Conservation (phyloP, 2,888 invertebrate species). For the Melanotus villosus region DNA sequence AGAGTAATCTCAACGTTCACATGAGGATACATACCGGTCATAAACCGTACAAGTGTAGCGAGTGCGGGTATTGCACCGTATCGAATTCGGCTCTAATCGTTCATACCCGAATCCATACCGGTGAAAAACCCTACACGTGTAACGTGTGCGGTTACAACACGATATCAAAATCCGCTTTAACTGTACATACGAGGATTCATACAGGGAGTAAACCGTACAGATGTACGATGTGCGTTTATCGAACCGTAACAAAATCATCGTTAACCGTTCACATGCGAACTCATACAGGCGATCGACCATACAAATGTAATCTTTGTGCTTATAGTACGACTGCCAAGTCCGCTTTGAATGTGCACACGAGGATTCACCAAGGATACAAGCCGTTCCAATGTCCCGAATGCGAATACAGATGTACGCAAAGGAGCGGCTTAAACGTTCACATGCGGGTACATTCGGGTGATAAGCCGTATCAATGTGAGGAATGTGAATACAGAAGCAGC, state of each 20-base stretch:
- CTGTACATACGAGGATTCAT: slow-evolving; percentile 41
- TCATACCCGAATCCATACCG: slow-evolving; percentile 35
- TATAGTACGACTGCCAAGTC: slow-evolving; percentile 40
- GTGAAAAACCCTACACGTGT: slow-evolving; percentile 39
- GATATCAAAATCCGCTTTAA: slow-evolving; percentile 41
- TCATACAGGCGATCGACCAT: slow-evolving; percentile 41
- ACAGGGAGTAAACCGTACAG: slow-evolving; percentile 42
- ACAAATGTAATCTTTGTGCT: slow-evolving; percentile 36
- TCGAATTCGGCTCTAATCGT: slow-evolving; percentile 37
- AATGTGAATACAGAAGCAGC: slow-evolving; percentile 36
- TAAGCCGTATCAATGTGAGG: slow-evolving; percentile 35
- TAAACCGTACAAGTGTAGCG: slow-evolving; percentile 37
- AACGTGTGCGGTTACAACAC: slow-evolving; percentile 35
- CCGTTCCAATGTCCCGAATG: slow-evolving; percentile 39
- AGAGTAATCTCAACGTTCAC: slow-evolving; percentile 38
- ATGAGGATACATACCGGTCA: slow-evolving; percentile 35
- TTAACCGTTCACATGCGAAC: slow-evolving; percentile 42
- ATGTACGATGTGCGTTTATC: slow-evolving; percentile 37
- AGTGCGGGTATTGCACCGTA: slow-evolving; percentile 32
- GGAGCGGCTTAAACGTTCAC: slow-evolving; percentile 33
- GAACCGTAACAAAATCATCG: slow-evolving; percentile 28
- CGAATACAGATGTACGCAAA: slow-evolving; percentile 32
- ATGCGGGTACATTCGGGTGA: slow-evolving; percentile 39
- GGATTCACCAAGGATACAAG: slow-evolving; percentile 40
- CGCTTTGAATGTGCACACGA: slow-evolving; percentile 35